Evolutionary conservation across 2,113 vertebrate genomes (phyloP), one percentile per base, ranked within the genome.

Genomic region (Coryphaenoides rupestris): DNA sequence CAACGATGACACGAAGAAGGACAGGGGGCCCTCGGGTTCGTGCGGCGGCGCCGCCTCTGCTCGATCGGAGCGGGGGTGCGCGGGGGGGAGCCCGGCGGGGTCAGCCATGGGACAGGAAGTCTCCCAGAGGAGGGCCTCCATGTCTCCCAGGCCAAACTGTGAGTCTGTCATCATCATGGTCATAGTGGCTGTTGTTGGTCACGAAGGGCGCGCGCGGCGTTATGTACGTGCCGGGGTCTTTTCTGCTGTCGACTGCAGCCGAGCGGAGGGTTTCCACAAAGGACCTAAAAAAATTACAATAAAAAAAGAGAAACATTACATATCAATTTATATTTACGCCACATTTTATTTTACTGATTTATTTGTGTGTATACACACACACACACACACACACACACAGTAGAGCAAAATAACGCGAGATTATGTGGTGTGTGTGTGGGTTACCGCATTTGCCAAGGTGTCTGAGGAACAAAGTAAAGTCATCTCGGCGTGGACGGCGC

Each of bases 61-160:
- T 72, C 47, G 78, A 52, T 87, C 85, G 81, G 72, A 54, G 73
- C 53, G 50, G 80, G 92, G 87, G 70, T 93, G 82, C 21, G n/a
- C n/a, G n/a, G n/a, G n/a, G n/a, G 91, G 84, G 68, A 76, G 67
- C 87, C 88, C 79, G 26, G 80, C 33, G 65, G 72, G 65, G 69
- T 98, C 95, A 97, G 91, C 96, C 95, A 87, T 96, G 95, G 89
- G 96, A 94, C 87, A 94, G 93, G 92, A 92, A 92, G 90, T 93
- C 65, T 63, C 87, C 84, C 82, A 93, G 79, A 94, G 91, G 88
- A 94, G 93, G 92, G 82, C 87, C 81, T 90, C 86, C 60, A 86
- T 92, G 90, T 90, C 93, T 90, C 93, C 94, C 94, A 78, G 93
- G 92, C 94, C 90, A 93, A 93, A 93, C 89, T 90, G 91, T 92